These are phyloP conservation scores for Allacma fusca DNA, from an alignment of 2,888 invertebrate species.

Conservation along the genomic window DNA sequence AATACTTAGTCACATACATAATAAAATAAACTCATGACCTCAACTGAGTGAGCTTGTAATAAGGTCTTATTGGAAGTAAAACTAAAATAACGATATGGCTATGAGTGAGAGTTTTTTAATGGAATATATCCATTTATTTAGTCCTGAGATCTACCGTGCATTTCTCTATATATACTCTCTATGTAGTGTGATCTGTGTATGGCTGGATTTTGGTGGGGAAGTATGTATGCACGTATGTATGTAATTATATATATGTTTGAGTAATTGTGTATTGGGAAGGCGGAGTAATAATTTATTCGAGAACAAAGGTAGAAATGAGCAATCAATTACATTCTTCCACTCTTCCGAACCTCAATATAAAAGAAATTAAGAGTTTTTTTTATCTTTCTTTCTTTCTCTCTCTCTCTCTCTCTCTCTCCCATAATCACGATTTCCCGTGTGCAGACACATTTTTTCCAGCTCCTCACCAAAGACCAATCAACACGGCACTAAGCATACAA, in stretches of 20 bases:
- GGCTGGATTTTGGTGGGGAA: no score
- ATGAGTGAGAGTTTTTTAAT: no score
- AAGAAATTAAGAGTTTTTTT: slow-evolving; percentile 61
- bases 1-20: no score
- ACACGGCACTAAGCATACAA: background rate
- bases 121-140: no score
- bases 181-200: no score
- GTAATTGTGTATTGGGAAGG: background rate
- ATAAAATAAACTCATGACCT: no score
- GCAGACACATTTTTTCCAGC: slow-evolving; percentile 21
- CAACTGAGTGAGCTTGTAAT: no score
- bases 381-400: slow-evolving; percentile 37
- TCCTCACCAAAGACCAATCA: slow-evolving; percentile 4
- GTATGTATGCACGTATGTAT: no score
- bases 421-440: slow-evolving; percentile 60
- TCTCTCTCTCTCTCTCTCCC: background rate
- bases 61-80: no score
- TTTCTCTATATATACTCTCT: no score
- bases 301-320: slow-evolving; percentile 56
- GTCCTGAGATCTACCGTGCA: no score
- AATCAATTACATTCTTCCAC: slow-evolving; percentile 57
- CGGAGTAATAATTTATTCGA: slow-evolving; percentile 45
- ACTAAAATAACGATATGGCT: no score
- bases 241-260: background rate
- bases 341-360: slow-evolving; percentile 56